Conservation (phyloP, 2,888 invertebrate species). For the Cryptosula pallasiana region DNA sequence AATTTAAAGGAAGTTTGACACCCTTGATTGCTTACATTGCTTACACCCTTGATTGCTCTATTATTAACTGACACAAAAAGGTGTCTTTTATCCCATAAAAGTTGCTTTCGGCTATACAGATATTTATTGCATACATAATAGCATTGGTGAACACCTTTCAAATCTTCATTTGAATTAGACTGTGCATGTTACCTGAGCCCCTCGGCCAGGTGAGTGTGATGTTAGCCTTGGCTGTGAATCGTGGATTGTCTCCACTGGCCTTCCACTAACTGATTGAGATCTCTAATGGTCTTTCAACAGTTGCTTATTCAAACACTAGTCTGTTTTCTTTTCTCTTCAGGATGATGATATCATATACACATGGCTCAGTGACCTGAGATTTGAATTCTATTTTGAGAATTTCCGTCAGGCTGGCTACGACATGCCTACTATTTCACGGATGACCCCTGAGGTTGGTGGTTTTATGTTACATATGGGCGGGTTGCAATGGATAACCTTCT, state of each 20-base stretch:
- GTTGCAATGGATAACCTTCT: too few relatives aligned
- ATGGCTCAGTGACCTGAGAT: slow-evolving; percentile 88
- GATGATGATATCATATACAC: slow-evolving; percentile 87
- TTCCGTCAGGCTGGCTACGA: slow-evolving; percentile 95
- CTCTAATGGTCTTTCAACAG: too few relatives aligned
- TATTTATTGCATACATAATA: not conserved
- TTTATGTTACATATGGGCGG: too few relatives aligned
- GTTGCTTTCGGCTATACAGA: not conserved
- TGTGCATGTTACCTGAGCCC: not conserved
- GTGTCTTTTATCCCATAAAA: not conserved
- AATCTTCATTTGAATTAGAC: not conserved
- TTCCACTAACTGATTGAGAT: too few relatives aligned
- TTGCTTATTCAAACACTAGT: too few relatives aligned
- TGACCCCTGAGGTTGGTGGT: slow-evolving; percentile 89
- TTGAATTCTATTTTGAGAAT: slow-evolving; percentile 88
- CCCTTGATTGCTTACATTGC: not conserved
- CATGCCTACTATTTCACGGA: slow-evolving; percentile 92
- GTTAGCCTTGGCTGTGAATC: too few relatives aligned
- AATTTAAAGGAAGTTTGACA: not conserved
- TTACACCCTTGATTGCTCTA: too few relatives aligned
- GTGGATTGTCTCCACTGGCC: too few relatives aligned
- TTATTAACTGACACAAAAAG: not conserved
- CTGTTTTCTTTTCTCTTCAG: slow-evolving; percentile 29
- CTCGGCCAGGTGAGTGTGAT: not conserved
- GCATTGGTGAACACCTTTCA: not conserved